phyloP scores from a whole-genome alignment of 2,797 vertebrate species.

The Sebastolobus alascanus region DNA sequence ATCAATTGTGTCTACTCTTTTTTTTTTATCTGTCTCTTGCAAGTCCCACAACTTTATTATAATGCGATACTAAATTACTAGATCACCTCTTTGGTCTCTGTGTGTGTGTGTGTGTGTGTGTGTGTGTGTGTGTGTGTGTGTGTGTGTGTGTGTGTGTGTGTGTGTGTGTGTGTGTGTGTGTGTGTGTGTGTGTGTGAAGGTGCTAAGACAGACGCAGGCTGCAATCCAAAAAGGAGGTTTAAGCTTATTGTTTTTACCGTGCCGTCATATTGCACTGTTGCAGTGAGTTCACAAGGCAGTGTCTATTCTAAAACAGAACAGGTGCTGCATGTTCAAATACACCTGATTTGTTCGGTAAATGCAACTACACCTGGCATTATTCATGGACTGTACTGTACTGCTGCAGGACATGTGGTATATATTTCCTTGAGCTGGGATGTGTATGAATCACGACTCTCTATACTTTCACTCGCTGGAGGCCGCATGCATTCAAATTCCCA shows the following conservation, averaged over 20 bases:
- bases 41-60: background rate
- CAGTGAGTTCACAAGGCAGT: background rate
- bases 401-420: slow-evolving; percentile 25
- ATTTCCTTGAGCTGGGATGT: slow-evolving; percentile 30
- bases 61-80: background rate
- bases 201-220: background rate
- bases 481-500: slow-evolving; percentile 41
- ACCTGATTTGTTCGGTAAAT: slow-evolving; percentile 34
- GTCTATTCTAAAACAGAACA: background rate
- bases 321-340: slow-evolving; percentile 16
- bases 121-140: background rate
- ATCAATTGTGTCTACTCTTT: background rate
- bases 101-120: background rate
- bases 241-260: slow-evolving; percentile 2
- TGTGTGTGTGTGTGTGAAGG: background rate
- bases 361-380: slow-evolving; percentile 14
- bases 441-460: slow-evolving; percentile 41
- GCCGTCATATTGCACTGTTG: slow-evolving; percentile 2
- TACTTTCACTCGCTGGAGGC: slow-evolving; percentile 33
- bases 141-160: background rate
- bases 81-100: background rate
- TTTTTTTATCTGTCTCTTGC: background rate
- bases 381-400: slow-evolving; percentile 7
- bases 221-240: background rate
- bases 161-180: background rate